Base-by-base conservation (phyloP, 2,113 vertebrate genomes). In the Chinchilla lanigera region DNA sequence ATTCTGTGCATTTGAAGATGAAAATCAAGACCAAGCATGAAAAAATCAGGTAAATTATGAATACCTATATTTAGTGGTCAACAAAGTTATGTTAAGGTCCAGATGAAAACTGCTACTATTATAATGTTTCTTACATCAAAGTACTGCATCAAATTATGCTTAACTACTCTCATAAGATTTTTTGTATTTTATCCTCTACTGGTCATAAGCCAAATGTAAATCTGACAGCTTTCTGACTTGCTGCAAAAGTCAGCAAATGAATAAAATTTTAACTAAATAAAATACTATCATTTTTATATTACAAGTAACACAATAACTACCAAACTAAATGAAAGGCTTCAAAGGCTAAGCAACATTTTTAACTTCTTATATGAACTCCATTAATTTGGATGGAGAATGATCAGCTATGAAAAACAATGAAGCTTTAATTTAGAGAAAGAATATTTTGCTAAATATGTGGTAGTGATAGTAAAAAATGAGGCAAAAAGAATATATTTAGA, bases 281-380 rank as follows among this genome's bases (percentile, higher is more conserved):
- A 65, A 61, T 41, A 85, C 84, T 41, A 85, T 89, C 81, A 89
- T 52, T 84, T 87, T 88, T 75, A 50, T 75, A 28, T 75, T 82
- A 30, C 10, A 52, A 83, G 13, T 83, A 67, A 67, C 35, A 86
- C 41, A 67, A 28, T 22, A 47, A 80, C 41, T 71, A 61, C 47
- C 67, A 91, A 67, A n/a, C 7, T 22, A 94, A 91, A 83, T 22
- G 54, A 89, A 89, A 69, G 13, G 14, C 35, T 87, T 92, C 8
- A 84, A 86, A 63, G 38, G 8, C 80, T 58, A 56, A 56, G n/a
- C 5, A 87, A 20, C 7, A 82, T 87, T 75, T 88, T 69, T 50
- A 73, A 58, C 44, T 91, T 91, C 24, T 50, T 83, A 26, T 56
- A 60, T 30, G 52, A 92, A 81, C 35, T 8, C 38, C 87, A 41